Conservation (phyloP, 2,797 vertebrate species). For the Luscinia megarhynchos region DNA sequence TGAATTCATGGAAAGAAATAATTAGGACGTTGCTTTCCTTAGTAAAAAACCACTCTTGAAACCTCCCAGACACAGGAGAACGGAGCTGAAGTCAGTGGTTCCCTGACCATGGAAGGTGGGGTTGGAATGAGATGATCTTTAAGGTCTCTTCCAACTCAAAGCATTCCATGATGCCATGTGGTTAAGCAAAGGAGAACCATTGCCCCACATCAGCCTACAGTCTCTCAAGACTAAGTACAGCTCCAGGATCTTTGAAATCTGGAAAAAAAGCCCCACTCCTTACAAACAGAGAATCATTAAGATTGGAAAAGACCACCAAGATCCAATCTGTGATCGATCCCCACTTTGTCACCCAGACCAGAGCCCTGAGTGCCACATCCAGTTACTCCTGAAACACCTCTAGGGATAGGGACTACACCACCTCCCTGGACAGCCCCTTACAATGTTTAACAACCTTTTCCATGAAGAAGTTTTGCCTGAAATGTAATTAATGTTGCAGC, state of each 20-base stretch:
- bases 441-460: not conserved
- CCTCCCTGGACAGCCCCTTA: not conserved
- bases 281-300: not conserved
- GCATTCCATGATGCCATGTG: not conserved
- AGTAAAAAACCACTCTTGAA: not conserved
- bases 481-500: not conserved
- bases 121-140: not conserved
- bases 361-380: not conserved
- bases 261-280: not conserved
- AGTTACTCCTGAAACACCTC: not conserved
- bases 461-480: not conserved
- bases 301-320: not conserved
- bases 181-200: not conserved
- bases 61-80: not conserved
- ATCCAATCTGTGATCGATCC: fast-evolving
- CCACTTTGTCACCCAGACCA: too few relatives aligned
- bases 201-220: fast-evolving
- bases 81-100: fast-evolving
- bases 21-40: not conserved
- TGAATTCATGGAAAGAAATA: not conserved
- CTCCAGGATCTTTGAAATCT: not conserved
- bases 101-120: too few relatives aligned
- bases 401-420: not conserved
- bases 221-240: not conserved
- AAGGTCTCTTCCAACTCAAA: not conserved